Evolutionary conservation across 92 coral and sea anemone genomes (phyloP).

Genomic region (Pocillopora grandis): DNA sequence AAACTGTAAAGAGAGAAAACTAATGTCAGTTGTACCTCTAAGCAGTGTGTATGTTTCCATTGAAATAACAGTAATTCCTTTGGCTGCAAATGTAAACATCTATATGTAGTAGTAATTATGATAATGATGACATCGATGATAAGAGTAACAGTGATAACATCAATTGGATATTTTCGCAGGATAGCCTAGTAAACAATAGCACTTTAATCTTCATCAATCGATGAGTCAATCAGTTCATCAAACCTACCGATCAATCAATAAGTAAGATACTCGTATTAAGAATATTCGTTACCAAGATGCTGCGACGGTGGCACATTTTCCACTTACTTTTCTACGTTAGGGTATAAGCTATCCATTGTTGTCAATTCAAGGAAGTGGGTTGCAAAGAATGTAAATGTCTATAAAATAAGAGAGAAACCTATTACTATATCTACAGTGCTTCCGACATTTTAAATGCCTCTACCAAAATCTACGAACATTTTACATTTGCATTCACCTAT

Average conservation of each 20-base stretch:
- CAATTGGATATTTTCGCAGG: no score
- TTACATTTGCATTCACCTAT: neutral
- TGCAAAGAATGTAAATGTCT: constrained; percentile 98
- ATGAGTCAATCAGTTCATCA: neutral
- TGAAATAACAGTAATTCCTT: no score
- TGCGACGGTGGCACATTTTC: neutral
- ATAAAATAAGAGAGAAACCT: neutral
- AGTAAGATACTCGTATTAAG: neutral
- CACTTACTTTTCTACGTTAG: constrained; percentile 94
- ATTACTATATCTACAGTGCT: neutral
- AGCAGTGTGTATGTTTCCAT: no score
- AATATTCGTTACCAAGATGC: no score
- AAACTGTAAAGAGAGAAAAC: constrained; percentile 58
- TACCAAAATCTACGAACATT: neutral
- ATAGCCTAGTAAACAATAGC: no score
- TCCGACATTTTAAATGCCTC: no score
- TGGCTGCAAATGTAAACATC: no score
- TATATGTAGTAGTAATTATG: no score
- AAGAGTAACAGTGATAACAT: no score
- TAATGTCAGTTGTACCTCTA: no score
- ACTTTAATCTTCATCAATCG: neutral
- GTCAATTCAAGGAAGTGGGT: constrained; percentile 95
- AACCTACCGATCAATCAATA: neutral
- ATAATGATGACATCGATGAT: no score
- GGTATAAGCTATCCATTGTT: constrained; percentile 88